Evolutionary conservation across 2,888 invertebrate genomes (phyloP).

Genomic region (Campaea margaritaria): DNA sequence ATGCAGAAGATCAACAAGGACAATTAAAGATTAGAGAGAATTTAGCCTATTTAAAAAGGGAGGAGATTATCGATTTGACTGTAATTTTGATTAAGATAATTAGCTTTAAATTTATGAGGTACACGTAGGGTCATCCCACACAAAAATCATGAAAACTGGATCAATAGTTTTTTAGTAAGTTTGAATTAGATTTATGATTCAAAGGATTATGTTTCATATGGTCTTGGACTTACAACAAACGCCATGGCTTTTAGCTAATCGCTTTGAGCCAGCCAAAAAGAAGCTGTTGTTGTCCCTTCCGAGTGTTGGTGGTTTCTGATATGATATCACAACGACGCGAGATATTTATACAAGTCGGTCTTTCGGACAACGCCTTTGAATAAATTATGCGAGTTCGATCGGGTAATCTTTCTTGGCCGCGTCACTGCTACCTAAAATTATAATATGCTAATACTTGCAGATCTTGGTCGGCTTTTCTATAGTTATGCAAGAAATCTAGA

Average conservation of each 20-base stretch:
- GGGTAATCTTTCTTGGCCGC: constrained; percentile 53
- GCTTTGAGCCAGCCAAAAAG: constrained; percentile 74
- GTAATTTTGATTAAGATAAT: too few relatives aligned
- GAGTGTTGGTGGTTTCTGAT: constrained; percentile 74
- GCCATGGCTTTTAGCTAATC: constrained; percentile 85
- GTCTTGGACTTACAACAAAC: constrained; percentile 75
- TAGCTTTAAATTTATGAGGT: too few relatives aligned
- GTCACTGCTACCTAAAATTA: constrained; percentile 49
- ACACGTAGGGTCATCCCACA: too few relatives aligned
- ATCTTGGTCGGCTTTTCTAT: constrained; percentile 46
- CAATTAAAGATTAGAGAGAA: too few relatives aligned
- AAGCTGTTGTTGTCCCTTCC: constrained; percentile 74
- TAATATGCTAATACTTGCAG: constrained; percentile 50
- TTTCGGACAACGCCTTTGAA: constrained; percentile 69
- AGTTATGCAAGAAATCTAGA: constrained; percentile 48
- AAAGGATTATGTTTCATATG: constrained; percentile 1
- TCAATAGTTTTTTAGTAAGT: too few relatives aligned
- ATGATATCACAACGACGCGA: constrained; percentile 63
- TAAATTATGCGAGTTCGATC: constrained; percentile 63
- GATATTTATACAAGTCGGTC: constrained; percentile 79
- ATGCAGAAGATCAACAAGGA: too few relatives aligned
- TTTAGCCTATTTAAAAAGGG: neutral
- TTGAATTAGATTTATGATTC: too few relatives aligned
- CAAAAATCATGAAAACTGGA: too few relatives aligned
- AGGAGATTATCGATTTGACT: too few relatives aligned